phyloP scores from a whole-genome alignment of 2,797 vertebrate species.

The Ceryle rudis region DNA sequence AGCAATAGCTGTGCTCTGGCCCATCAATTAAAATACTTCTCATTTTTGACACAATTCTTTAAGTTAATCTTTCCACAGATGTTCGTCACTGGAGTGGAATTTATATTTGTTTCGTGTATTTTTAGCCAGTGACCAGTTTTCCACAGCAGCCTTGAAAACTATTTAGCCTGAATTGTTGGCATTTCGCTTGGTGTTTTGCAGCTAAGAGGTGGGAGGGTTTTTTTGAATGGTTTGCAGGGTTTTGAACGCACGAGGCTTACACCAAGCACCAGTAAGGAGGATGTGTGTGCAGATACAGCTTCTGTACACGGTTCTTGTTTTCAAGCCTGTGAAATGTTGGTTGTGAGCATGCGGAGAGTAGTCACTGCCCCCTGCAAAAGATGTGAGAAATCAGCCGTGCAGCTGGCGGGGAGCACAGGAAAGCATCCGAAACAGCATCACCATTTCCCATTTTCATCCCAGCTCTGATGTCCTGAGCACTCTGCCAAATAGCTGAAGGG shows the following conservation, averaged over 20 bases:
- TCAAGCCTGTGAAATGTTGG: neutral
- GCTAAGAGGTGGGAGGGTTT: neutral
- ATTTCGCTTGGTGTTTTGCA: neutral
- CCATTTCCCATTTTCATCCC: neutral
- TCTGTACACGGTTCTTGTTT: accelerated
- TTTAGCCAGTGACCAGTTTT: conserved; percentile 37
- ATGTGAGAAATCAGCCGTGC: neutral
- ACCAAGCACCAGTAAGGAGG: neutral
- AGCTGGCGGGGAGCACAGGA: neutral
- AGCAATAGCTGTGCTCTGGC: neutral
- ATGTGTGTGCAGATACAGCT: neutral
- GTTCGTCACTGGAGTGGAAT: conserved; percentile 43
- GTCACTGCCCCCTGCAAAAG: neutral
- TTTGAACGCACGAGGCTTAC: neutral
- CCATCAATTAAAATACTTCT: conserved; percentile 36
- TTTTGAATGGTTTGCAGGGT: neutral
- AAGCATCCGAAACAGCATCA: neutral
- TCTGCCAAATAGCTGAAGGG: neutral
- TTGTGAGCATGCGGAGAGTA: neutral
- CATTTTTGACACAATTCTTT: conserved; percentile 50
- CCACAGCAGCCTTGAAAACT: conserved; percentile 53
- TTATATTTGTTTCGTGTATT: conserved; percentile 59
- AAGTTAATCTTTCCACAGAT: conserved; percentile 27
- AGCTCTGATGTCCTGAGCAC: accelerated
- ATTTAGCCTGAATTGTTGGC: conserved; percentile 35